Evolutionary conservation across 2,888 invertebrate genomes (phyloP).

Genomic region (Spisula subtruncata): DNA sequence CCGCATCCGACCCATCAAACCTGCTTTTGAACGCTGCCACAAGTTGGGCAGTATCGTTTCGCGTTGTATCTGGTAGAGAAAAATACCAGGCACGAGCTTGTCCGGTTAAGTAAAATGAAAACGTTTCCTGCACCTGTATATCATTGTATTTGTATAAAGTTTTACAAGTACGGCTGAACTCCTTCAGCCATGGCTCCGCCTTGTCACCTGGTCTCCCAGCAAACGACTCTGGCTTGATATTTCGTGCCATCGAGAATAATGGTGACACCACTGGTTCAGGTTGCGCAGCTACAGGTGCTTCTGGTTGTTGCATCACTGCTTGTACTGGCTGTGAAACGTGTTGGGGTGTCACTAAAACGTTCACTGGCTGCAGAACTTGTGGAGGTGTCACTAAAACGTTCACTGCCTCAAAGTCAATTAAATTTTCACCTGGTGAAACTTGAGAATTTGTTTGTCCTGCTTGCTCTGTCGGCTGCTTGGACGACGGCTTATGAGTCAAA

Average conservation of each 20-base stretch:
- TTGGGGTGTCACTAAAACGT: too few species aligned
- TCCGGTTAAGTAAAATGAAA: slow-evolving; percentile 43
- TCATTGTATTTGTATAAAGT: slow-evolving; percentile 23
- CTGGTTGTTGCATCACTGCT: too few species aligned
- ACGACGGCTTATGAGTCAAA: neutral
- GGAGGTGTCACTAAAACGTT: neutral
- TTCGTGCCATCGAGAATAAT: neutral
- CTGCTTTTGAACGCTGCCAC: neutral
- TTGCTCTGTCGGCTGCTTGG: neutral
- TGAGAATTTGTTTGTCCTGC: neutral
- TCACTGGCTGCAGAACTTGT: too few species aligned
- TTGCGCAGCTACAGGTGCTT: too few species aligned
- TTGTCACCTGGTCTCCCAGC: slow-evolving; percentile 28
- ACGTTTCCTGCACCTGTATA: slow-evolving; percentile 3
- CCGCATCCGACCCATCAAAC: neutral
- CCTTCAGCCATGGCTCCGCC: slow-evolving; percentile 15
- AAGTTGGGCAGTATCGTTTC: neutral
- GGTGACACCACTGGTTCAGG: neutral
- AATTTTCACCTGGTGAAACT: neutral
- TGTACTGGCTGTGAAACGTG: too few species aligned
- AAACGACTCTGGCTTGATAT: slow-evolving; percentile 1
- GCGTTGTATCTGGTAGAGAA: neutral
- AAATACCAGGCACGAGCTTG: slow-evolving; percentile 46
- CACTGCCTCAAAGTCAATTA: neutral
- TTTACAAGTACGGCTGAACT: slow-evolving; percentile 7